Percentiles rank a stretch among this genome's conserved stretches.
Conservation (phyloP, 2,888 invertebrate genomes). For the Cinara cedri region DNA sequence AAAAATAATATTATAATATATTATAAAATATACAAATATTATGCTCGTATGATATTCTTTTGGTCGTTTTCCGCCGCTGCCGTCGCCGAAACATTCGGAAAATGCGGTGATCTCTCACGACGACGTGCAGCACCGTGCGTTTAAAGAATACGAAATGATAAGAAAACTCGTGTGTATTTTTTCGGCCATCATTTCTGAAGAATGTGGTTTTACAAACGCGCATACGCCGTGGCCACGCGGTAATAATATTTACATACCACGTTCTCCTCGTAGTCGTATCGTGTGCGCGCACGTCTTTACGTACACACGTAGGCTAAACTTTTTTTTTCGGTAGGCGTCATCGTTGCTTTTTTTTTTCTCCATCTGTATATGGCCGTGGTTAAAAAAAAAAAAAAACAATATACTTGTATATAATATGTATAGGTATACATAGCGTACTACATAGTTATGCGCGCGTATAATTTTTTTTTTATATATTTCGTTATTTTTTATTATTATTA, state of each 20-base stretch:
- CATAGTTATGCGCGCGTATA: background rate
- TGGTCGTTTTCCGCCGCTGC: constrained; percentile 25
- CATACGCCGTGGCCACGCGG: background rate
- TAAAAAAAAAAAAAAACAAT: constrained; percentile 34
- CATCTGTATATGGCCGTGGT: constrained; percentile 42
- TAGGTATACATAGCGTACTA: no score
- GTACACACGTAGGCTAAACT: constrained; percentile 52
- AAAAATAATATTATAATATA: no score
- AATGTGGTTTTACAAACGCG: constrained; percentile 51
- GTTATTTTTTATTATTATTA: constrained; percentile 20
- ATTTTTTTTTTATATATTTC: constrained; percentile 34
- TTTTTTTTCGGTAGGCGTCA: constrained; percentile 56
- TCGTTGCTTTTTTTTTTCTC: constrained; percentile 4
- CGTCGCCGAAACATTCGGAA: constrained; percentile 45
- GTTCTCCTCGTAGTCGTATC: constrained; percentile 11
- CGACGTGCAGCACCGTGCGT: background rate
- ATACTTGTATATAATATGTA: background rate
- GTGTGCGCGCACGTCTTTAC: no score
- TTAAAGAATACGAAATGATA: constrained; percentile 43
- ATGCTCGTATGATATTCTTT: constrained; percentile 15
- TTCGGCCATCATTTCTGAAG: constrained; percentile 49
- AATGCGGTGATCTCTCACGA: constrained; percentile 20
- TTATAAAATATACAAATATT: constrained; percentile 4
- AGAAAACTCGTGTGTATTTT: constrained; percentile 27
- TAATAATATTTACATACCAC: constrained; percentile 40